Evolutionary conservation across 2,113 vertebrate species (phyloP).

Genomic region (Chrysochloris asiatica): DNA sequence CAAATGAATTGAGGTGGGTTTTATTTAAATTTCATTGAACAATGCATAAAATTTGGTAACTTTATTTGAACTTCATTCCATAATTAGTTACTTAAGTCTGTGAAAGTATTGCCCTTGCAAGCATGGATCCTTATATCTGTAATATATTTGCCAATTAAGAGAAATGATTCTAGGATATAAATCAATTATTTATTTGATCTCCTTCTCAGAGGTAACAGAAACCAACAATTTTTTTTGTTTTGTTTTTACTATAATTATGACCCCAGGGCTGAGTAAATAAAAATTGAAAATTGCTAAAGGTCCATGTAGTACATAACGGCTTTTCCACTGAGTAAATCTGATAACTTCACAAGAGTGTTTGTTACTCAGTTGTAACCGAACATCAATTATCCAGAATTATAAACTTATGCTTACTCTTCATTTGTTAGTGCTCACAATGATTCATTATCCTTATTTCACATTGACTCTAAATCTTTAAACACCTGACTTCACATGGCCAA

Average conservation of each 20-base stretch:
- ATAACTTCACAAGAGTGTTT: background rate
- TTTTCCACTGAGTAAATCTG: background rate
- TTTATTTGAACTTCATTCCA: background rate
- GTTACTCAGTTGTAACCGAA: background rate
- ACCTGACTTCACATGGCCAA: background rate
- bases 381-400: background rate
- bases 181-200: slow-evolving; percentile 52
- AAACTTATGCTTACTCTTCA: background rate
- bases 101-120: background rate
- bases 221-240: background rate
- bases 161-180: slow-evolving; percentile 16
- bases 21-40: slow-evolving; percentile 44
- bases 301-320: background rate
- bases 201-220: slow-evolving; percentile 38
- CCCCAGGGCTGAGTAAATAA: slow-evolving; percentile 38
- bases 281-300: slow-evolving; percentile 59
- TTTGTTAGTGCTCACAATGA: background rate
- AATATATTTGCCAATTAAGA: slow-evolving; percentile 46
- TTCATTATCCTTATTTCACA: slow-evolving; percentile 36
- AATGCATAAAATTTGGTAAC: slow-evolving; percentile 35
- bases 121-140: background rate
- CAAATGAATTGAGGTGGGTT: slow-evolving; percentile 18
- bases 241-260: background rate
- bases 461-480: slow-evolving; percentile 10
- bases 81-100: background rate